These are phyloP conservation scores for Marmota monax DNA, from an alignment of 2,113 vertebrate genomes.

Conservation along the genomic window DNA sequence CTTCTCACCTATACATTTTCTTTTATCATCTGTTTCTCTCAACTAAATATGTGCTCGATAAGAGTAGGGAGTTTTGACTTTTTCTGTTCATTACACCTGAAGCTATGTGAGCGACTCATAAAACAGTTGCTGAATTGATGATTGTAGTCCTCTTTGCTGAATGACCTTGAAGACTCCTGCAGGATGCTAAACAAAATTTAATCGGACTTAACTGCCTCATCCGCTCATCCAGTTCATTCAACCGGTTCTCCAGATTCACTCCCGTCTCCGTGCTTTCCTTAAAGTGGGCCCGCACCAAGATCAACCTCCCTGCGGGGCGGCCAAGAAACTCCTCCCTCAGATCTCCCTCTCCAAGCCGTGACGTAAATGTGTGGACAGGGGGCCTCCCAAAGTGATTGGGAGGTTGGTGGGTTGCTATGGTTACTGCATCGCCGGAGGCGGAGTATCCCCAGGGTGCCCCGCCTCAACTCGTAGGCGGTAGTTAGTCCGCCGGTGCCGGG, in stretches of 20 bases:
- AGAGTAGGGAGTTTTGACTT: not conserved
- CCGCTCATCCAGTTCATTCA: not conserved
- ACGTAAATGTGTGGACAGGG: not conserved
- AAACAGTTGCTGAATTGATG: not conserved
- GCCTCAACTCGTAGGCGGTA: not conserved
- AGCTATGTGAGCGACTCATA: not conserved
- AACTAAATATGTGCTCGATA: not conserved
- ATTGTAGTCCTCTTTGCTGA: not conserved
- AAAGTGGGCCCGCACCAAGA: not conserved
- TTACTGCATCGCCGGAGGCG: not conserved
- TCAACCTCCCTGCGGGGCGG: not conserved
- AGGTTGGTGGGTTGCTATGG: conserved; percentile 63
- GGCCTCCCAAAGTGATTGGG: not conserved
- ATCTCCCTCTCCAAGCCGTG: not conserved
- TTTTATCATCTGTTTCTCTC: not conserved
- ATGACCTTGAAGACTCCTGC: conserved; percentile 22
- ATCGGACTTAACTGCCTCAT: not conserved
- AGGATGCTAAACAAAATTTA: not conserved
- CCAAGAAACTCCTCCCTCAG: not conserved
- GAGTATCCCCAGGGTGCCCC: not conserved
- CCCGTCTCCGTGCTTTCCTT: not conserved
- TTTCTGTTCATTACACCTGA: not conserved
- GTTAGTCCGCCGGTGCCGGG: not conserved
- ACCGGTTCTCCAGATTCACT: not conserved
- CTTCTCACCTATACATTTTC: not conserved